Evolutionary conservation across 1,140 invertebrate species (phyloP), one percentile per base, ranked within the genome.

Genomic region (Wasmannia auropunctata): DNA sequence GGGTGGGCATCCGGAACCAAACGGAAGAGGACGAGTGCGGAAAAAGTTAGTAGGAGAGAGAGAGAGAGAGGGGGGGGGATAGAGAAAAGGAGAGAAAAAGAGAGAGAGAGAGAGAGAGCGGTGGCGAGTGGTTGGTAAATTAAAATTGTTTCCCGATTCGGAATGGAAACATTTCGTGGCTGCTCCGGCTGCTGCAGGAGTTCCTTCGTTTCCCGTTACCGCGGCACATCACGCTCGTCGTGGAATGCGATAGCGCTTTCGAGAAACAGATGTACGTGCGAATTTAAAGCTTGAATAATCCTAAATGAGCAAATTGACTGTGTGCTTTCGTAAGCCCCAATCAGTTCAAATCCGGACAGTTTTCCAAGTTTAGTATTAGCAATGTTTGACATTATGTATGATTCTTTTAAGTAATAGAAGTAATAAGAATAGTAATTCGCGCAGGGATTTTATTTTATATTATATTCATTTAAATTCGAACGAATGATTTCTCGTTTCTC

Each of bases 91-190:
- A 62, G 40, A 43, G 25, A 49, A 31, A 49, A 31, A 54, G 14
- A 63, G 31, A 37, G 28, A 28, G 46, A 72, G 56, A 31, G 11
- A 60, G 25, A 25, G 19, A 74, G 16, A 10, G 51, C 63, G 63
- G 80, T 88, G 84, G 74, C 81, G 85, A 85, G 75, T 80, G 89
- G 88, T 86, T 91, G 84, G 91, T 89, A 91, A 93, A 93, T 93
- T 93, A 92, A 92, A 93, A 93, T 92, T 93, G 90, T 92, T 93
- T 90, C 88, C 90, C 89, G 86, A 92, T 92, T 92, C 88, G 87
- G 90, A 93, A 91, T 89, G 88, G 87, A 91, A 93, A 92, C 90
- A 93, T 91, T 91, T 89, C 87, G 87, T 76, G 77, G 70, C 75
- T 16, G 80, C 40, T 63, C 51, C 85, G 80, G 56, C 63, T 86